Base-by-base conservation (phyloP, 2,888 invertebrate genomes). In the Polietes domitor region DNA sequence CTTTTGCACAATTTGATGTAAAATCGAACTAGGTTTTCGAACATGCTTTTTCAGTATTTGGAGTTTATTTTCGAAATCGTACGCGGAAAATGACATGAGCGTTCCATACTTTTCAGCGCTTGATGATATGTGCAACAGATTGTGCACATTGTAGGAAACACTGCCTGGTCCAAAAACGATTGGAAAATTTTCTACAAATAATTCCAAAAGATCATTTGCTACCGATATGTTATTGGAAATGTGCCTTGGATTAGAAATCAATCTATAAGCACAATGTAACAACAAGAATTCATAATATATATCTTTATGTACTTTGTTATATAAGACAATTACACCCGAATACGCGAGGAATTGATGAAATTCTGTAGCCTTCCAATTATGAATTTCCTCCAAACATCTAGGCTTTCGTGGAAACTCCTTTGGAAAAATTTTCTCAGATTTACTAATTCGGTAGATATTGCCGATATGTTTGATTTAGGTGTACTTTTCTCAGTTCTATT, bases 241-340 rank as follows among this genome's bases (percentile, higher is more conserved):
- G 28, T 71, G 71, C 19, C 17, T 71, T 32, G 77, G 78, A 41
- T 12, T 58, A 53, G 21, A 65, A 53, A 79, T 68, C 12, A 79
- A 53, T 47, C 55, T 65, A 79, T 79, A 73, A 26, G 68, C 79
- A 47, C 68, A 73, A 74, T 79, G 79, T 19, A 79, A 65, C 43
- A 65, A 17, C 17, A 68, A n/a, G 74, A 79, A 79, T 53, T 55
- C 72, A 12, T 80, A 80, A 32, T 47, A 78, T 50, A 72, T 78
- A 50, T 78, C 65, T 24, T 78, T 37, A 37, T 78, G 41, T n/a
- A 78, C 72, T 1, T 65, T 65, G 17, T 43, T 65, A 65, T 65
- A 17, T 21, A 65, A 37, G 19, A 12, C 37, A 65, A 78, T 78
- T 72, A 47, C 53, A 41, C 77, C 77, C n/a, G 77, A 70, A 53